Percentiles rank a stretch among this genome's conserved stretches.
Evolutionary conservation across 2,888 invertebrate species (phyloP).

Genomic region (Ophion obscuratus): DNA sequence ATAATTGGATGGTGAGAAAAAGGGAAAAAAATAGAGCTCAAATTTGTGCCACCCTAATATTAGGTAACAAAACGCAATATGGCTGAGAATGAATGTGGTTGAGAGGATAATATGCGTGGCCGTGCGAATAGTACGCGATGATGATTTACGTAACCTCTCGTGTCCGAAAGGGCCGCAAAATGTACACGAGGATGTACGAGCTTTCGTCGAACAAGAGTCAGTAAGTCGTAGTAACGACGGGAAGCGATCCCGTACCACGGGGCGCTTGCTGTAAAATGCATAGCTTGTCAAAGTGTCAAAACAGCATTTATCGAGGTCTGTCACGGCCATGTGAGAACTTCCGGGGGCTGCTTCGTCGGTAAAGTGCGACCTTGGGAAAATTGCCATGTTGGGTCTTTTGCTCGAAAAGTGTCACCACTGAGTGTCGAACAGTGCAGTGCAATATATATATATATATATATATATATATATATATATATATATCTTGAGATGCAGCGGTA

Average conservation of each 20-base stretch:
- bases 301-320: conserved; percentile 53
- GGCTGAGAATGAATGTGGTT: conserved; percentile 13
- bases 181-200: conserved; percentile 7
- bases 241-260: neutral
- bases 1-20: too few species aligned
- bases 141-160: conserved; percentile 54
- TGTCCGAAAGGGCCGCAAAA: neutral
- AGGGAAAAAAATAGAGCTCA: too few species aligned
- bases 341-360: neutral
- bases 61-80: conserved; percentile 17
- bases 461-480: conserved; percentile 11
- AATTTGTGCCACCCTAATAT: neutral
- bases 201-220: conserved; percentile 46
- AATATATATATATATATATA: neutral
- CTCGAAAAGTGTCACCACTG: conserved; percentile 26
- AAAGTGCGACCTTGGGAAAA: conserved; percentile 40
- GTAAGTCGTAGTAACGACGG: conserved; percentile 35
- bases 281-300: conserved; percentile 62
- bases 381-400: conserved; percentile 12
- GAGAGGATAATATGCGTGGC: conserved; percentile 31
- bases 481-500: neutral
- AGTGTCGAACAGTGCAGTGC: conserved; percentile 37
- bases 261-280: conserved; percentile 48
- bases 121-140: conserved; percentile 5
- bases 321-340: neutral